A percentile compares a stretch with the other conserved stretches of the same genome.
Evolutionary conservation across 2,888 invertebrate genomes (phyloP).

Genomic region (Neuroscelio doddi): DNA sequence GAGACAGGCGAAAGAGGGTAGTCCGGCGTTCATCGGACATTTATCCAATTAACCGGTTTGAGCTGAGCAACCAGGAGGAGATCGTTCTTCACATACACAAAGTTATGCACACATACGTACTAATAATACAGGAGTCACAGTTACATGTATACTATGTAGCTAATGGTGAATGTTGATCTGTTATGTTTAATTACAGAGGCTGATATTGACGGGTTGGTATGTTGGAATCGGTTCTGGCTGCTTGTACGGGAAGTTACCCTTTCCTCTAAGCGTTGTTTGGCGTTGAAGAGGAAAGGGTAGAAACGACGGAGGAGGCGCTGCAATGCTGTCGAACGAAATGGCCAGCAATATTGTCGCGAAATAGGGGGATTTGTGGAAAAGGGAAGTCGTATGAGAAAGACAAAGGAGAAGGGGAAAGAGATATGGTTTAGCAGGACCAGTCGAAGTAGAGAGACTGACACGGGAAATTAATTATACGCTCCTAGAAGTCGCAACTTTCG

Average conservation of each 20-base stretch:
- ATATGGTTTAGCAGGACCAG: constrained; percentile 31
- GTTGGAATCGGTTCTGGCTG: constrained; percentile 52
- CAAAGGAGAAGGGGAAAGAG: constrained; percentile 34
- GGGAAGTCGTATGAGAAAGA: constrained; percentile 38
- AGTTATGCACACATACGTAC: no score
- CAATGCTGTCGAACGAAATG: constrained; percentile 69
- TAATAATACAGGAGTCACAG: constrained; percentile 8
- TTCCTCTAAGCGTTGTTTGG: constrained; percentile 58
- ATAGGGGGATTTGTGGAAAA: constrained; percentile 59
- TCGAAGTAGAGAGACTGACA: constrained; percentile 62
- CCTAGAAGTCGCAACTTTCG: constrained; percentile 62
- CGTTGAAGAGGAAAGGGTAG: constrained; percentile 55
- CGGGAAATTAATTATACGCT: constrained; percentile 71
- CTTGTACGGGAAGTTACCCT: constrained; percentile 68
- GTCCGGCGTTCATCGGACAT: constrained; percentile 68
- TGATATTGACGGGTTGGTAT: constrained; percentile 71
- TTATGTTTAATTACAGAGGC: constrained; percentile 71
- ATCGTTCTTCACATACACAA: constrained; percentile 50
- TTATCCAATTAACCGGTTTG: constrained; percentile 71
- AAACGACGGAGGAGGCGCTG: constrained; percentile 58
- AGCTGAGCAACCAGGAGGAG: constrained; percentile 58
- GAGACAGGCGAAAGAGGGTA: constrained; percentile 53
- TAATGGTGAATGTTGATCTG: constrained; percentile 69
- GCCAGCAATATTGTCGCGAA: constrained; percentile 71
- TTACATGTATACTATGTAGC: constrained; percentile 42